Evolutionary conservation across 2,888 invertebrate genomes (phyloP).

Genomic region (Cantharis rufa): DNA sequence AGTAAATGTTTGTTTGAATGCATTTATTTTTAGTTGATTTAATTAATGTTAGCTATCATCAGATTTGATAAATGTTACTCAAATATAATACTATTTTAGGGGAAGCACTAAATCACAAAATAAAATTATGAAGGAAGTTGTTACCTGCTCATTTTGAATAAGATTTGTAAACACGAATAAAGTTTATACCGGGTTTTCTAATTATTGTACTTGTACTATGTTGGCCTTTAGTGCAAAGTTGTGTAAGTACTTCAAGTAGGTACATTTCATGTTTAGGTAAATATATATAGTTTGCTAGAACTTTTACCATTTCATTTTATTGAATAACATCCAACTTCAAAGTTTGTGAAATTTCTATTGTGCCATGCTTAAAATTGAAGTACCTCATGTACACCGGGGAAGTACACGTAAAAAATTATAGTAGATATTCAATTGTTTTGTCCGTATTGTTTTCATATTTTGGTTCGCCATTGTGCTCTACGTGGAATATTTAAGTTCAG

Average conservation of each 20-base stretch:
- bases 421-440: background rate
- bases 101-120: conserved; percentile 1
- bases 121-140: conserved; percentile 9
- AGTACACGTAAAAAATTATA: background rate
- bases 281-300: background rate
- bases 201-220: background rate
- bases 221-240: conserved; percentile 10
- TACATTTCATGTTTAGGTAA: background rate
- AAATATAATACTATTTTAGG: conserved; percentile 3
- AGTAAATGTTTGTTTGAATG: background rate
- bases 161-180: conserved; percentile 12
- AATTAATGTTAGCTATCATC: background rate
- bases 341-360: background rate
- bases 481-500: background rate
- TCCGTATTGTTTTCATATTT: background rate
- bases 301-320: background rate
- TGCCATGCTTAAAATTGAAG: background rate
- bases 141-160: conserved; percentile 13
- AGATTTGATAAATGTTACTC: background rate
- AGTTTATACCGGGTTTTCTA: conserved; percentile 7
- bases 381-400: background rate
- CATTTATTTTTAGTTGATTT: background rate
- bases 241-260: background rate
- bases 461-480: no score
- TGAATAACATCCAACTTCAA: background rate